phyloP scores from a whole-genome alignment of 1,140 invertebrate genomes.

The Brachionus calyciflorus region DNA sequence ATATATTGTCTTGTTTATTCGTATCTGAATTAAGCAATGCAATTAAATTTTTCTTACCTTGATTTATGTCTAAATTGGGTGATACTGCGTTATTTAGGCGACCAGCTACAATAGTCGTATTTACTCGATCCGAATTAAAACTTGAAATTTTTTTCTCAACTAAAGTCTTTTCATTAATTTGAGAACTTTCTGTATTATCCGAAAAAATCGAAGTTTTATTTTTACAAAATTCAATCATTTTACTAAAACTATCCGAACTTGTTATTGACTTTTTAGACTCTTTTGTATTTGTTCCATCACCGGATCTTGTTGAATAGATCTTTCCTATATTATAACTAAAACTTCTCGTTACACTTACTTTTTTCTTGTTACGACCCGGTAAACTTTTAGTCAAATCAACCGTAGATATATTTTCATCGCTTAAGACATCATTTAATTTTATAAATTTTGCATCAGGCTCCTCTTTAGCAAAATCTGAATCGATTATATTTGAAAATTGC shows the following conservation, averaged over 20 bases:
- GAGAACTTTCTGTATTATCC: background rate
- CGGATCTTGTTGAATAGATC: background rate
- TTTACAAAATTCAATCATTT: background rate
- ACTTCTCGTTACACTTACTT: background rate
- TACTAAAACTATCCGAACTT: conserved; percentile 3
- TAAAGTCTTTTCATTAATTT: background rate
- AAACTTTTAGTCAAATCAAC: background rate
- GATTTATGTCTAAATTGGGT: background rate
- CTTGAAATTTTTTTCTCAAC: background rate
- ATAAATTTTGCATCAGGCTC: conserved; percentile 4
- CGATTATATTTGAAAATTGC: background rate
- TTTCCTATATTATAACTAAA: background rate
- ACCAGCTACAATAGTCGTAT: background rate
- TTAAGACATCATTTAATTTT: background rate
- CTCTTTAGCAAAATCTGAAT: background rate
- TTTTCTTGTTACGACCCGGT: background rate
- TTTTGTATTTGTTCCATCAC: background rate
- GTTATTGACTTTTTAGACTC: background rate
- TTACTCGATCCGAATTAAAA: background rate
- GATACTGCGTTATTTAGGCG: conserved; percentile 2
- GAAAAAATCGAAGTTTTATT: background rate
- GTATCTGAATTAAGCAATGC: background rate
- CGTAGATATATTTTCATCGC: background rate
- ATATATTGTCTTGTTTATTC: background rate
- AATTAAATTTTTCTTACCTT: background rate